Percentiles rank a stretch among this genome's conserved stretches.
Conservation (phyloP, 2,797 vertebrate species). For the Bothrops alternatus region DNA sequence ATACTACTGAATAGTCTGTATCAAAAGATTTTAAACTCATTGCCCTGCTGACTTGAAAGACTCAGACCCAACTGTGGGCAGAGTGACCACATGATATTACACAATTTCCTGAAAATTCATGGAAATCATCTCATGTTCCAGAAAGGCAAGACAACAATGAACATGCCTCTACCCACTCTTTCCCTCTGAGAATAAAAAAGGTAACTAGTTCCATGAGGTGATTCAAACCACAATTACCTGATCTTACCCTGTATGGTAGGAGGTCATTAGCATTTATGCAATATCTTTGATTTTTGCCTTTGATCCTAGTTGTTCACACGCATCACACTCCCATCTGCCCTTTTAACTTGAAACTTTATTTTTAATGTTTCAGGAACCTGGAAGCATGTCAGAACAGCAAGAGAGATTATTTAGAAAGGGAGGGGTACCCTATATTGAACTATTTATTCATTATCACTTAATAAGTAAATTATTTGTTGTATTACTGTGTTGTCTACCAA, state of each 20-base stretch:
- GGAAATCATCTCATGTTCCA: neutral
- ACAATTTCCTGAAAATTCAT: neutral
- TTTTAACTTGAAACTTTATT: neutral
- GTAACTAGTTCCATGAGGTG: neutral
- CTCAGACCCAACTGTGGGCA: neutral
- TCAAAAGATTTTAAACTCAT: neutral
- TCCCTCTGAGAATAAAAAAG: neutral
- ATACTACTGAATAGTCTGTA: neutral
- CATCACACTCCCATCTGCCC: neutral
- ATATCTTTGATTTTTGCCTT: neutral
- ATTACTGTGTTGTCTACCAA: neutral
- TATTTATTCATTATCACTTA: neutral
- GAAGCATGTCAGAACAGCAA: neutral
- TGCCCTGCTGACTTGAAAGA: neutral
- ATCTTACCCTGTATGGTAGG: neutral
- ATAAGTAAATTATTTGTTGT: neutral
- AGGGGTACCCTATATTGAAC: neutral
- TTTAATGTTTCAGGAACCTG: neutral
- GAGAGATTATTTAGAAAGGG: neutral
- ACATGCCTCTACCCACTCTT: neutral
- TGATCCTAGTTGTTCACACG: neutral
- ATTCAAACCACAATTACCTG: neutral
- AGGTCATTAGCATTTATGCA: neutral
- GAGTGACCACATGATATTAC: neutral
- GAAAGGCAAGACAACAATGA: neutral